Base-by-base conservation (phyloP, 1,140 invertebrate genomes). In the Drosophila kohkoa region DNA sequence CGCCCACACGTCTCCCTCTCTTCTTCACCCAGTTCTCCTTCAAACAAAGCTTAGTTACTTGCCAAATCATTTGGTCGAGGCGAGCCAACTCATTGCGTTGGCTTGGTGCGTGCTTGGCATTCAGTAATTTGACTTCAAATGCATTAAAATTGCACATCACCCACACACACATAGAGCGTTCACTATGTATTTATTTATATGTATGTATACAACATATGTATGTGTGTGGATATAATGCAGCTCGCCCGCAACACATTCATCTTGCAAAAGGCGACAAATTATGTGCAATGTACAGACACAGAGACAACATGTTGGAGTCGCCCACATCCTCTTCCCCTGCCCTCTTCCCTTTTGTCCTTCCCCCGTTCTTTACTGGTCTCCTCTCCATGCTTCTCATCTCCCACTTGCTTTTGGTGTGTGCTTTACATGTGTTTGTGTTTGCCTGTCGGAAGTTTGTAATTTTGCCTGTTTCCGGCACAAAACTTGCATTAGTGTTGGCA, bases 391-490 rank as follows among this genome's bases (percentile, higher is more conserved):
- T 25, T 43, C 41, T 20, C 41, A 15, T 20, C 35, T 6, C 8
- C 30, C 10, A 43, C 38, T 68, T 28, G 51, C 41, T 49, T 79
- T 77, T 81, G 82, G 49, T 78, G 63, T 78, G 62, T 75, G 66
- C 68, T 72, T 67, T 75, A 78, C 75, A 81, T 81, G 75, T 81
- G 72, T 78, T 79, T 81, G 76, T 81, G 66, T 78, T 90, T 87
- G 87, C 54, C 85, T 90, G 88, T 90, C 87, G 87, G 87, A 90
- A 90, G 88, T 90, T 90, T 90, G 87, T 90, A 90, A 90, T 90
- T 90, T 90, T 83, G 79, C 88, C 81, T 90, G 87, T 90, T 90
- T 90, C 87, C 87, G 83, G 87, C 78, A 72, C 87, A 90, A 90
- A 90, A 87, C 88, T 90, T 90, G 80, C 82, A 87, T 90, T 87